A percentile compares a stretch with the other conserved stretches of the same genome.
phyloP scores from a whole-genome alignment of 1,140 invertebrate genomes.

The Diplogasteroides magnus region DNA sequence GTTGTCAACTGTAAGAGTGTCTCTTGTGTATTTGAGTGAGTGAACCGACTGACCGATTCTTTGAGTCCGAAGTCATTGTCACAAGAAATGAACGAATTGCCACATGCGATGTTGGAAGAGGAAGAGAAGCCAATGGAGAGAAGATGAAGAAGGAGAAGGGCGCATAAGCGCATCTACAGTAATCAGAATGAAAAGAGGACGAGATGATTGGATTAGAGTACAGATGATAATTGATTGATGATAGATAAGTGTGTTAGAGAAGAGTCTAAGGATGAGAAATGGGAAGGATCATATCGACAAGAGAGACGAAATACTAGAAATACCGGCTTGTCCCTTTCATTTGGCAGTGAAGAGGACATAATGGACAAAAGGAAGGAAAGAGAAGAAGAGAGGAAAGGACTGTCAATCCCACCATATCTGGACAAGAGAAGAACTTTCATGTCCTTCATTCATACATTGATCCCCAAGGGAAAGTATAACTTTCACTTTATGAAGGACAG shows the following conservation, averaged over 20 bases:
- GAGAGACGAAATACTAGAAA: not conserved
- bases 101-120: constrained; percentile 33
- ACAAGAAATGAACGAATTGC: constrained; percentile 30
- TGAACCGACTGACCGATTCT: not conserved
- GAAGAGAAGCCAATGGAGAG: not conserved
- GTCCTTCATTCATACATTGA: too few species aligned
- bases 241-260: not conserved
- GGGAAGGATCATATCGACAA: too few species aligned
- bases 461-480: too few species aligned
- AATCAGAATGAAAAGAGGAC: not conserved
- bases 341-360: not conserved
- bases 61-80: constrained; percentile 9
- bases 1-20: not conserved
- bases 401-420: too few species aligned
- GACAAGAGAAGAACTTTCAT: too few species aligned
- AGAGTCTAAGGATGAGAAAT: too few species aligned
- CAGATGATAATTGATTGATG: not conserved
- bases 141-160: not conserved
- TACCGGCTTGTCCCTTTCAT: not conserved
- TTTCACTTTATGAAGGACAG: too few species aligned
- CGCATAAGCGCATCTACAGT: not conserved
- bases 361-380: not conserved
- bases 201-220: not conserved
- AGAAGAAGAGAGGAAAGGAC: not conserved
- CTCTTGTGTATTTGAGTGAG: not conserved